phyloP scores from a whole-genome alignment of 2,888 invertebrate genomes.

The Alloscopus bannaensis region DNA sequence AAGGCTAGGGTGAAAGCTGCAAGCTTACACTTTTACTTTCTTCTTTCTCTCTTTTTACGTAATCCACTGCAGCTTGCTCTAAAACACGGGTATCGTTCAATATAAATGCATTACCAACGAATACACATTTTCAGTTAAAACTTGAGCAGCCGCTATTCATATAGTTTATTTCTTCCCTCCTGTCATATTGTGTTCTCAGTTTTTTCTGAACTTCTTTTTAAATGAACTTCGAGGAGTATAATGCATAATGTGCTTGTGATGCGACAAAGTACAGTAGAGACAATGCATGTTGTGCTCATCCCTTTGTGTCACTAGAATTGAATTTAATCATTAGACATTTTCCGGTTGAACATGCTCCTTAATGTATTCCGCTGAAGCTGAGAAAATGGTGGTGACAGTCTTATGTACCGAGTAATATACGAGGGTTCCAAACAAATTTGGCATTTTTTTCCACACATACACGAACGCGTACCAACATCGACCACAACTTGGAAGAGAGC shows the following conservation, averaged over 20 bases:
- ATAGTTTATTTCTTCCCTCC: conserved; percentile 1
- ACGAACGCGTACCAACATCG: background rate
- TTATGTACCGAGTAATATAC: conserved; percentile 36
- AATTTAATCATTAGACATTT: conserved; percentile 56
- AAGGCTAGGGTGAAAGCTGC: conserved; percentile 35
- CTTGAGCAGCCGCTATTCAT: background rate
- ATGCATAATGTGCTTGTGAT: too few relatives aligned
- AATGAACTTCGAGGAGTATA: too few relatives aligned
- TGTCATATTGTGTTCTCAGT: background rate
- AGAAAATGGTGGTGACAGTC: conserved; percentile 35
- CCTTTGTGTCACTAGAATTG: conserved; percentile 44
- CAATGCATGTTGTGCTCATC: too few relatives aligned
- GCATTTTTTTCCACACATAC: conserved; percentile 5
- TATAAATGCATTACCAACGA: too few relatives aligned
- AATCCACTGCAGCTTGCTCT: conserved; percentile 13
- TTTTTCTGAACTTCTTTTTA: too few relatives aligned
- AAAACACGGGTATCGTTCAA: background rate
- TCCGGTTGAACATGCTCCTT: conserved; percentile 39
- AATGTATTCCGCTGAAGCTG: conserved; percentile 20
- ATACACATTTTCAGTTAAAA: background rate
- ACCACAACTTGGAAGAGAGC: background rate
- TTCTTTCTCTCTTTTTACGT: background rate
- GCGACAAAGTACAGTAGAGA: too few relatives aligned
- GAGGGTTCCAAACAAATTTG: conserved; percentile 5
- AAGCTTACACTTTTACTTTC: background rate